Percentiles rank a stretch among this genome's conserved stretches.
These are phyloP conservation scores for Caenorhabditis japonica DNA, from an alignment of 2,888 invertebrate genomes.

Conservation along the genomic window DNA sequence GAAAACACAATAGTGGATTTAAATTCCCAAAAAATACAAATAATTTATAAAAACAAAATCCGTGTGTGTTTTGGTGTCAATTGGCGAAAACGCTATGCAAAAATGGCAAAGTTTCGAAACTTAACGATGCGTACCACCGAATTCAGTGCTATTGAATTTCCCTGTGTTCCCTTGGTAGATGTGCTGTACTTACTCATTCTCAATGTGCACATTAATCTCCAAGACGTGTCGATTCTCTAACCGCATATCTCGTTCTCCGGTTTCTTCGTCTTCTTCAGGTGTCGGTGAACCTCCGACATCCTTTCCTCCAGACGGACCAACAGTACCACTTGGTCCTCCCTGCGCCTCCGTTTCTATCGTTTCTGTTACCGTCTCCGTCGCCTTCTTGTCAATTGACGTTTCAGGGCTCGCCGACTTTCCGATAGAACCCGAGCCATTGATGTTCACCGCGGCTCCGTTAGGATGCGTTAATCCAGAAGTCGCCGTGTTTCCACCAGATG, in stretches of 20 bases:
- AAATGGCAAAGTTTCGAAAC: too few relatives aligned
- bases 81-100: too few relatives aligned
- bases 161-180: too few relatives aligned
- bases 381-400: slow-evolving; percentile 1
- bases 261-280: slow-evolving; percentile 28
- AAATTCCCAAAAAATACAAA: too few relatives aligned
- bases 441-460: background rate
- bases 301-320: background rate
- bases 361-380: background rate
- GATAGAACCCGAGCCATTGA: slow-evolving; percentile 13
- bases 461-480: background rate
- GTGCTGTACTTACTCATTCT: slow-evolving; percentile 54
- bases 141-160: too few relatives aligned
- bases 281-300: slow-evolving; percentile 24
- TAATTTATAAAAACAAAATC: too few relatives aligned
- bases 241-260: slow-evolving; percentile 27
- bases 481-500: slow-evolving; percentile 8
- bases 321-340: background rate
- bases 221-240: slow-evolving; percentile 62
- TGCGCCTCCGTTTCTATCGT: background rate
- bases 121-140: too few relatives aligned
- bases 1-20: too few relatives aligned
- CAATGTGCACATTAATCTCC: slow-evolving; percentile 63
- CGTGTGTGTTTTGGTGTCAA: too few relatives aligned
- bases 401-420: slow-evolving; percentile 35